Percentiles rank a stretch among this genome's conserved stretches.
Conservation (phyloP, 2,797 vertebrate species). For the Cichlasoma orientale region DNA sequence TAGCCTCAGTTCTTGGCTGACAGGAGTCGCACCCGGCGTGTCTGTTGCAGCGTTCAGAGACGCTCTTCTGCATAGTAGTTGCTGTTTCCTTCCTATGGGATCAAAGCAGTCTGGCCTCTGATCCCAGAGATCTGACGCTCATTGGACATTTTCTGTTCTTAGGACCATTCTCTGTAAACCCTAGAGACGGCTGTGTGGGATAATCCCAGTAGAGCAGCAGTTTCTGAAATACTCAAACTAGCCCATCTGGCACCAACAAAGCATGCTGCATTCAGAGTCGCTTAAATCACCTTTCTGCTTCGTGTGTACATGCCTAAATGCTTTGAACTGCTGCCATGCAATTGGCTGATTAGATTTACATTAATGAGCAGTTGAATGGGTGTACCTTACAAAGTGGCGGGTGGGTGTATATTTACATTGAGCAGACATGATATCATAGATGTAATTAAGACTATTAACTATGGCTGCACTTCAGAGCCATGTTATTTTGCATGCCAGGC, state of each 20-base stretch:
- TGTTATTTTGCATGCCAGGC: not conserved
- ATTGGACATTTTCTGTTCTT: too few species aligned
- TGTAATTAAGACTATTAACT: not conserved
- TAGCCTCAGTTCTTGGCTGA: not conserved
- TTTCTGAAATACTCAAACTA: too few species aligned
- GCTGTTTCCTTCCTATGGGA: too few species aligned
- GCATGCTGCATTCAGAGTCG: not conserved
- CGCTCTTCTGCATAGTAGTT: not conserved
- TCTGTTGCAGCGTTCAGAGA: not conserved
- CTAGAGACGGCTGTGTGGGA: too few species aligned
- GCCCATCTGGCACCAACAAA: too few species aligned
- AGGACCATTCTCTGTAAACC: too few species aligned
- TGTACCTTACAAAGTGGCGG: not conserved
- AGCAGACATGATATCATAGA: not conserved
- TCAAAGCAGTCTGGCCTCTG: too few species aligned
- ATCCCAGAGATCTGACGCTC: too few species aligned
- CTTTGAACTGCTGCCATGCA: not conserved
- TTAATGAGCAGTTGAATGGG: not conserved
- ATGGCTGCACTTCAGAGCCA: not conserved
- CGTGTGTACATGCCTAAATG: not conserved
- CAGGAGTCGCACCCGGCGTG: not conserved
- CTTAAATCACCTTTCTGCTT: not conserved
- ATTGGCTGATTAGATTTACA: not conserved
- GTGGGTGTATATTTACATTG: not conserved
- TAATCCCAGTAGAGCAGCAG: too few species aligned